These are phyloP conservation scores for Epinephelus awoara DNA, from an alignment of 2,797 vertebrate species.

Conservation along the genomic window DNA sequence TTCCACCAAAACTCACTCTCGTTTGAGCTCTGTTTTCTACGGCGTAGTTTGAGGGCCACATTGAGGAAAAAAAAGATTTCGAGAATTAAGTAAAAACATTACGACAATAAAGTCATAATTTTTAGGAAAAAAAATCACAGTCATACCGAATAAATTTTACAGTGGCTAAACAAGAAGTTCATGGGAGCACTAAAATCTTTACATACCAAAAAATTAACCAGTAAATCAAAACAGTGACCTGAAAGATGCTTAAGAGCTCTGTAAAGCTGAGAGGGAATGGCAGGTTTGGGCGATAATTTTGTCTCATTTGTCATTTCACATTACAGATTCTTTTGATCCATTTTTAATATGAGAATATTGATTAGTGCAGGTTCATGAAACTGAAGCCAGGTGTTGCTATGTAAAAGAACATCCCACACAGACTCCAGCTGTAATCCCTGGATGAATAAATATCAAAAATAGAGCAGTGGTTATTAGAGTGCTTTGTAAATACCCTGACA, in stretches of 20 bases:
- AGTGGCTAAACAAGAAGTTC: too few relatives aligned
- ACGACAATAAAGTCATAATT: too few relatives aligned
- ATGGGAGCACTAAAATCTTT: too few relatives aligned
- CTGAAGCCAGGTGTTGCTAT: neutral
- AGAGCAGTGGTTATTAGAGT: constrained; percentile 1
- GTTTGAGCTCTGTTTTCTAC: too few relatives aligned
- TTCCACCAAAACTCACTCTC: too few relatives aligned
- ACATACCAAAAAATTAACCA: neutral
- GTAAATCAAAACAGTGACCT: neutral
- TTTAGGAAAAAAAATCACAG: too few relatives aligned
- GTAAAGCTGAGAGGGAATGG: neutral
- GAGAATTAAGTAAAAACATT: too few relatives aligned
- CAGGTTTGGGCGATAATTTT: neutral
- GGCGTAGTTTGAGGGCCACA: too few relatives aligned
- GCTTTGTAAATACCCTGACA: neutral
- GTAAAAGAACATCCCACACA: constrained; percentile 3
- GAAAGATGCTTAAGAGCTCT: neutral
- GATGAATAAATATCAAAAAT: constrained; percentile 9
- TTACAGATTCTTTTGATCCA: neutral
- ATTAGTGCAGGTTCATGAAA: constrained; percentile 4
- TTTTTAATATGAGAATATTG: neutral
- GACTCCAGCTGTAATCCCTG: neutral
- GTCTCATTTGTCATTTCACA: neutral
- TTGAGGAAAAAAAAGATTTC: too few relatives aligned
- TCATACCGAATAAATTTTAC: too few relatives aligned